Evolutionary conservation across 1,140 invertebrate species (phyloP), one percentile per base, ranked within the genome.

Genomic region (Proales similis): DNA sequence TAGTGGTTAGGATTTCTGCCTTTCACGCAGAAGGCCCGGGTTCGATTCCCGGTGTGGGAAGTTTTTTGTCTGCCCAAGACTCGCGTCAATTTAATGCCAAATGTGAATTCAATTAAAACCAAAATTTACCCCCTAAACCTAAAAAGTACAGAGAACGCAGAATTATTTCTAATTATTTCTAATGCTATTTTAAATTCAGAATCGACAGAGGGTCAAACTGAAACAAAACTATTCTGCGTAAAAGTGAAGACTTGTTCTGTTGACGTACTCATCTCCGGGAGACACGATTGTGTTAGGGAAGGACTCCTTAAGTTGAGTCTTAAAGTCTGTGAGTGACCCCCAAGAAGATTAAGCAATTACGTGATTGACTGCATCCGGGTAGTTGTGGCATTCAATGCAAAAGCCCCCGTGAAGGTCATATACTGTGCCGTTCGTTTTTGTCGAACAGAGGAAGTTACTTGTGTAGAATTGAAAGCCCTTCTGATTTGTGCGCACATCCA

Each of bases 391-490:
- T 74, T 94, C 89, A 30, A 94, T 76, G 70, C 87, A 91, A 65
- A 94, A 84, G 1, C 83, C 86, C 0, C 83, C 84, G 66, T 91
- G 87, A 65, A 83, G 82, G 11, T 79, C 79, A 70, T 92, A 93
- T 0, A 71, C 68, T 0, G 74, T 76, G 9, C 82, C 82, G 1
- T 75, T 72, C 76, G 91, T 90, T 0, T 85, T 85, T 1, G 63
- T 63, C 14, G 65, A 66, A 43, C 72, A 65, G 2, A 93, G 72
- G 69, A 79, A 85, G 70, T 90, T 86, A 0, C 81, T 76, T 0
- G 90, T 92, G 70, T 94, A 94, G 66, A 95, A 84, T 69, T 92
- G 88, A 7, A 93, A 81, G 6, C 88, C 90, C 0, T 88, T 87
- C 70, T 93, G 88, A 72, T 89, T 83, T 9, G 84, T 85, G 65